Conservation (phyloP, 1,140 invertebrate genomes). For the Periplaneta americana region DNA sequence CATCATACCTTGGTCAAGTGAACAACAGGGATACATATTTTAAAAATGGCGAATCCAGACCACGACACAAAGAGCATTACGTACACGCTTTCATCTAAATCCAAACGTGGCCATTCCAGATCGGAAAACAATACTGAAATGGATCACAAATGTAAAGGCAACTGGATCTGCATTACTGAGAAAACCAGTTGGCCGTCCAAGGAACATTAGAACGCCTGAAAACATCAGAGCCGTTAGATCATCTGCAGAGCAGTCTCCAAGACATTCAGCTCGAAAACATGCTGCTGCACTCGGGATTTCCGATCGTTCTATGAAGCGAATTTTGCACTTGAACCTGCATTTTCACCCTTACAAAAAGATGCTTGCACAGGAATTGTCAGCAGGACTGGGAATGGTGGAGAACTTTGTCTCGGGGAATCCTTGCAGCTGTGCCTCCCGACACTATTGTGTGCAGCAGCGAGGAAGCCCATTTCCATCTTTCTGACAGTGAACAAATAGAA, state of each 20-base stretch:
- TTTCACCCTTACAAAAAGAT: neutral
- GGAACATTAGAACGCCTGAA: constrained; percentile 11
- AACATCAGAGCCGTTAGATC: neutral
- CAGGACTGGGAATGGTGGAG: neutral
- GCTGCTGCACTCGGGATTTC: neutral
- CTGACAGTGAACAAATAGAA: constrained; percentile 30
- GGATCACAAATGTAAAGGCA: constrained; percentile 8
- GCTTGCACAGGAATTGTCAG: neutral
- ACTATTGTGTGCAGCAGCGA: constrained; percentile 17
- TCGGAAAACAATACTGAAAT: no score
- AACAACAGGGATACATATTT: no score
- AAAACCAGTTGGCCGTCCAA: constrained; percentile 13
- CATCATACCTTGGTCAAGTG: no score
- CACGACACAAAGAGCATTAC: no score
- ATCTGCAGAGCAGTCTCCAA: constrained; percentile 10
- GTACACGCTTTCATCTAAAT: no score
- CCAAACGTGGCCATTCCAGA: no score
- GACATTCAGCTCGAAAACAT: no score
- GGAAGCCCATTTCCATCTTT: constrained; percentile 34
- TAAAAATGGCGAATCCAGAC: no score
- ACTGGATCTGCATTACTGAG: constrained; percentile 7
- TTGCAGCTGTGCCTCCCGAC: constrained; percentile 1
- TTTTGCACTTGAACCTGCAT: no score
- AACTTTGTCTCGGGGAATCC: neutral
- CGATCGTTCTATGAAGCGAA: no score